Conservation (phyloP, 1,140 invertebrate genomes). For the Drosophila chauvacae region DNA sequence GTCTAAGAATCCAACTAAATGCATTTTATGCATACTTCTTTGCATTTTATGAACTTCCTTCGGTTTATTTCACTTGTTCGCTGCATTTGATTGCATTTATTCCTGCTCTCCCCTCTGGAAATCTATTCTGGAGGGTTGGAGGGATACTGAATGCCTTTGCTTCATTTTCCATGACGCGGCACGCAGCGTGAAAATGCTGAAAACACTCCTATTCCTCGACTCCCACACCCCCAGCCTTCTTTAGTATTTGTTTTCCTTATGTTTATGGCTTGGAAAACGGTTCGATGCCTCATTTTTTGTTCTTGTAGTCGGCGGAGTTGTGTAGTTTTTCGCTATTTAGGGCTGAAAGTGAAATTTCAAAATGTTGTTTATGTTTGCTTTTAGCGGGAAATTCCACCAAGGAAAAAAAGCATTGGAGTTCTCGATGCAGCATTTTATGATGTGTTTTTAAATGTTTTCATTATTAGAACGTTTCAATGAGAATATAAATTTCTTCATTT, state of each 20-base stretch:
- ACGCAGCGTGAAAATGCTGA: conserved; percentile 49
- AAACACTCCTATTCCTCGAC: conserved; percentile 25
- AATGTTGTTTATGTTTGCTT: conserved; percentile 74
- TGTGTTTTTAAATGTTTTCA: conserved; percentile 79
- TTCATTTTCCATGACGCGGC: conserved; percentile 46
- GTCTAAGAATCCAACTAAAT: conserved; percentile 21
- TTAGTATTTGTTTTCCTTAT: conserved; percentile 51
- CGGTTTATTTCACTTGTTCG: conserved; percentile 46
- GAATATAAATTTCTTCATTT: conserved; percentile 71
- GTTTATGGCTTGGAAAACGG: conserved; percentile 64
- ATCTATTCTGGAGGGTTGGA: not conserved
- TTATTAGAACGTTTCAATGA: conserved; percentile 72
- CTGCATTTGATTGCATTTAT: conserved; percentile 23
- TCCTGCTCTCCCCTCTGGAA: conserved; percentile 13
- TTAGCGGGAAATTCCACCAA: conserved; percentile 44
- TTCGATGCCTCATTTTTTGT: conserved; percentile 61
- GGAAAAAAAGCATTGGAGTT: not conserved
- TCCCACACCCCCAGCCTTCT: not conserved
- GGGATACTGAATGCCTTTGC: conserved; percentile 15
- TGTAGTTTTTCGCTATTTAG: conserved; percentile 48
- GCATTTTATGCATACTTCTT: conserved; percentile 22
- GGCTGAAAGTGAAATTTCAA: conserved; percentile 53
- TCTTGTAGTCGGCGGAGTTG: conserved; percentile 32
- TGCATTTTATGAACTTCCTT: conserved; percentile 50
- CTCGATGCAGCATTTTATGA: conserved; percentile 62